Base-by-base conservation (phyloP, 2,888 invertebrate species). In the Scaptomyza cyrtandrae region DNA sequence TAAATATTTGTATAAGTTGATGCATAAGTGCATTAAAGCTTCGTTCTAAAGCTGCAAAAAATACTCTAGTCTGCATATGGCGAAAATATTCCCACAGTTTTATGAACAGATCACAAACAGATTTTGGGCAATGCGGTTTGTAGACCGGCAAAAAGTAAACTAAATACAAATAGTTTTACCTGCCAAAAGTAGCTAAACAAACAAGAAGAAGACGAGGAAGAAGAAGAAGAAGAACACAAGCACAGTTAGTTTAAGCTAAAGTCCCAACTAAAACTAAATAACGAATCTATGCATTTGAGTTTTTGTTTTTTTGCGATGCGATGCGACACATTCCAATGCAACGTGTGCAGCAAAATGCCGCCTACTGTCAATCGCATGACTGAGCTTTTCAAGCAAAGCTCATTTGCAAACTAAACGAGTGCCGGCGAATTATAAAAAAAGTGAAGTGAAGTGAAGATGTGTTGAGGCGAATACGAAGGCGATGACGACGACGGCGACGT, bases 401-500 rank as follows among this genome's bases (percentile, higher is more conserved):
- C 79, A 84, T 84, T 86, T 84, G 84, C 84, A 86, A 84, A 83
- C 86, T 86, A 75, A 86, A 75, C 78, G 84, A 78, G 73, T 52
- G 39, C 39, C 57, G 68, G 74, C 72, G 33, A 63, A 57, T 57
- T 57, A 69, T 57, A 65, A 24, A 24, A 69, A 65, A 54, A 53
- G 65, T 37, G 24, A 33, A 13, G 24, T 19, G n/a, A 54, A 54
- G 68, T 39, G 37, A 35, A 24, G 24, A 24, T 24, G 24, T 24
- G 39, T 13, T 44, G n/a, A 58, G 62, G 16, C 43, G 53, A 53
- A 53, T 53, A 43, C 11, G 50, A 27, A 14, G 43, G 9, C 35
- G 37, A 37, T 6, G 49, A 37, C n/a, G 41, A 45, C 11, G 39
- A 37, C 6, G 49, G 24, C n/a, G 37, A 50, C 9, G 43, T 37